Evolutionary conservation across 2,113 vertebrate genomes (phyloP).

Genomic region (Poicephalus meyeri): DNA sequence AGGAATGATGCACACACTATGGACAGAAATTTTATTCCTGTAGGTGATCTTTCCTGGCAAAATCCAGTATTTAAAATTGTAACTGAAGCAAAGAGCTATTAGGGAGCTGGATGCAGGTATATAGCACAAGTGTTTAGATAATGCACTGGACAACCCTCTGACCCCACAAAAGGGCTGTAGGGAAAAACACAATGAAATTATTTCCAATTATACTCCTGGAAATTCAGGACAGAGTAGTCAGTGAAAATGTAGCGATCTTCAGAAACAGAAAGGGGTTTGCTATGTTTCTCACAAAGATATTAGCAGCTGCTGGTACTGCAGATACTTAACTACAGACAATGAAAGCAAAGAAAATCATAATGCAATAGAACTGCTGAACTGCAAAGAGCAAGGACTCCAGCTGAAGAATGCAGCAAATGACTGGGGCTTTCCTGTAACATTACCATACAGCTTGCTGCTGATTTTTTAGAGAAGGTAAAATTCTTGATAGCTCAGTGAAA

Average conservation of each 20-base stretch:
- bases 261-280: not conserved
- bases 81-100: not conserved
- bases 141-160: not conserved
- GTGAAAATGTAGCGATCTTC: not conserved
- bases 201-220: not conserved
- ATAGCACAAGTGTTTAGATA: not conserved
- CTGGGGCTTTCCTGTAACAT: not conserved
- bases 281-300: not conserved
- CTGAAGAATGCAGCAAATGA: not conserved
- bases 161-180: not conserved
- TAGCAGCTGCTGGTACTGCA: not conserved
- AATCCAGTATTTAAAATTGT: not conserved
- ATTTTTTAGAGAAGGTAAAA: not conserved
- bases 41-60: not conserved
- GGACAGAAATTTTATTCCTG: not conserved
- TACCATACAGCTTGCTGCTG: not conserved
- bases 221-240: not conserved
- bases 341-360: not conserved
- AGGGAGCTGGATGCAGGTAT: not conserved
- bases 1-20: not conserved
- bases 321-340: not conserved
- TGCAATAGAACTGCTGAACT: not conserved
- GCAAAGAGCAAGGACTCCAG: not conserved
- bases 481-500: not conserved
- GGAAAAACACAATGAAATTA: not conserved